Evolutionary conservation across 2,113 vertebrate species (phyloP).

Genomic region (Rhabdomys dilectus): DNA sequence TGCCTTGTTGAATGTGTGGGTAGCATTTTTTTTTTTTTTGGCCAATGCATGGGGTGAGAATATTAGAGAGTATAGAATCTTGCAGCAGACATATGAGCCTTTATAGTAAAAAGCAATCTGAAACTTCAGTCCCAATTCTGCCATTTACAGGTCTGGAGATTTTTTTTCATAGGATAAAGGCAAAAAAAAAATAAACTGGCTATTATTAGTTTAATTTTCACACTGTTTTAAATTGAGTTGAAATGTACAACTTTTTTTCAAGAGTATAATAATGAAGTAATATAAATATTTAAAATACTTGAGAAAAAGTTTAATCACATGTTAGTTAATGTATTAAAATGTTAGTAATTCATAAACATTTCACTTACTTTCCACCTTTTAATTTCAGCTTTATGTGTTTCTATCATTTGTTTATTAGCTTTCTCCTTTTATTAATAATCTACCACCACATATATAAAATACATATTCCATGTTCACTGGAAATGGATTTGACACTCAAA

Average conservation of each 20-base stretch:
- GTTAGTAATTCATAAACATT: constrained; percentile 41
- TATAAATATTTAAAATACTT: constrained; percentile 17
- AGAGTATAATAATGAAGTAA: constrained; percentile 17
- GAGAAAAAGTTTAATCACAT: not conserved
- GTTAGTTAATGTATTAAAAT: not conserved
- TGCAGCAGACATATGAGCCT: not conserved
- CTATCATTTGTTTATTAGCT: constrained; percentile 33
- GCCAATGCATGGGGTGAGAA: not conserved
- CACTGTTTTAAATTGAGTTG: not conserved
- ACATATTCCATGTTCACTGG: constrained; percentile 8
- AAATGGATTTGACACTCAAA: constrained; percentile 45
- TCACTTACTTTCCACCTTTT: constrained; percentile 25
- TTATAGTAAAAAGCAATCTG: not conserved
- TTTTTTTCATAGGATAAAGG: not conserved
- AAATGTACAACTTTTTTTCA: constrained; percentile 41
- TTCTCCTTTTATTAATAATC: constrained; percentile 9
- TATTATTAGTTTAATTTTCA: constrained; percentile 44
- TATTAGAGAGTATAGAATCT: not conserved
- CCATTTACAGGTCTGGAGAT: not conserved
- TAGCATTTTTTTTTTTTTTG: not conserved
- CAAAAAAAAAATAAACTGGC: not conserved
- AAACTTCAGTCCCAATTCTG: constrained; percentile 27
- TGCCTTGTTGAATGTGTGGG: not conserved
- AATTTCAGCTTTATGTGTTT: not conserved
- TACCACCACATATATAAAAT: constrained; percentile 7